These are phyloP conservation scores for Lasioglossum pauxillum DNA, from an alignment of 2,888 invertebrate genomes.

Conservation along the genomic window DNA sequence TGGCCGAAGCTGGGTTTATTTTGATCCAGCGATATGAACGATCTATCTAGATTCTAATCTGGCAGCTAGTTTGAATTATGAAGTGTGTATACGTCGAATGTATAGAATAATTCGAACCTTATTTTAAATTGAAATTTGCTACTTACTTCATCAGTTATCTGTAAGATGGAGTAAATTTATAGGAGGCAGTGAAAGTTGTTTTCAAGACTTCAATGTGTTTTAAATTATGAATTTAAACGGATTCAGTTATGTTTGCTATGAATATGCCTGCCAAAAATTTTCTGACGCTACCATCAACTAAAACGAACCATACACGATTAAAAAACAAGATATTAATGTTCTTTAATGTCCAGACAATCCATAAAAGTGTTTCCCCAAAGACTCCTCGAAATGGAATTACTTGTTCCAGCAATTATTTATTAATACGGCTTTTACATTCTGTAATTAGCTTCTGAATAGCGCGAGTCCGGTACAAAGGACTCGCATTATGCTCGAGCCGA, in stretches of 20 bases:
- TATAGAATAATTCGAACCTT: background rate
- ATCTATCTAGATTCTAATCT: background rate
- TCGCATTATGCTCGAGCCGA: background rate
- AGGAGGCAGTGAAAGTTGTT: background rate
- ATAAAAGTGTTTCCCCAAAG: background rate
- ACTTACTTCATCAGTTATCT: background rate
- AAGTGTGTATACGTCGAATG: too few relatives aligned
- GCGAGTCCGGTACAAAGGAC: background rate
- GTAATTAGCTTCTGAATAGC: background rate
- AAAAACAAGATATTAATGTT: background rate
- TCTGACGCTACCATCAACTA: background rate
- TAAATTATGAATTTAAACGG: background rate
- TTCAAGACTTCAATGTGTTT: background rate
- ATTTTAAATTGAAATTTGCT: background rate
- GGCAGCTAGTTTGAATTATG: background rate
- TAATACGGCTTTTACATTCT: background rate
- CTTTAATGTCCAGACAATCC: background rate
- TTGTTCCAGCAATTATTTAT: background rate
- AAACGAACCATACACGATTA: background rate
- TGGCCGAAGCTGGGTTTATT: background rate
- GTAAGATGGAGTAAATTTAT: background rate
- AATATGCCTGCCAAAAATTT: background rate
- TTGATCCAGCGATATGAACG: background rate
- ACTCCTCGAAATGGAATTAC: background rate
- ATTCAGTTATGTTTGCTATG: too few relatives aligned